A percentile compares a stretch with the other conserved stretches of the same genome.
Evolutionary conservation across 2,113 vertebrate species (phyloP).

Genomic region (Excalfactoria chinensis): DNA sequence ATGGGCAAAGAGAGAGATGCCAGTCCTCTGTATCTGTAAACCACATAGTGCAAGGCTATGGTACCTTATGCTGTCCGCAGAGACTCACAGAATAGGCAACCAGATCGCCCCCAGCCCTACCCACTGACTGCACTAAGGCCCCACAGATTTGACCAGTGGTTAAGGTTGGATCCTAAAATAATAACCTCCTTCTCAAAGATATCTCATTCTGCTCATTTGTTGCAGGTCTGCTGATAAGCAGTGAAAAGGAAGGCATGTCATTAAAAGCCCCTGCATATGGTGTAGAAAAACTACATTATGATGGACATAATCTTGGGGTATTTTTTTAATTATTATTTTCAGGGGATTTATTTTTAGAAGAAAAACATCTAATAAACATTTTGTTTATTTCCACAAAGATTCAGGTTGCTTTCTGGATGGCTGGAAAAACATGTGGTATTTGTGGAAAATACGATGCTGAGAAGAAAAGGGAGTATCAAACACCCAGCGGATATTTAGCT

Average conservation of each 20-base stretch:
- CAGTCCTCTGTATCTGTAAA: background rate
- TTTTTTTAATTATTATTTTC: background rate
- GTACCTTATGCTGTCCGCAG: background rate
- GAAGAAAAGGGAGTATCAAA: constrained; percentile 77
- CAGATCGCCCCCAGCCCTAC: background rate
- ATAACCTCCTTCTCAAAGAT: background rate
- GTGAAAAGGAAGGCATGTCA: constrained; percentile 45
- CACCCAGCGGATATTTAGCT: constrained; percentile 71
- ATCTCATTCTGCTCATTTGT: background rate
- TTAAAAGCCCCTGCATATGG: constrained; percentile 49
- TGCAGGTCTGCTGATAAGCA: constrained; percentile 39
- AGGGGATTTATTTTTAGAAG: background rate
- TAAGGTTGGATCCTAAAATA: background rate
- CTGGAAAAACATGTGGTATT: constrained; percentile 82
- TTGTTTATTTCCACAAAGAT: constrained; percentile 71
- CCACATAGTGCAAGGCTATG: background rate
- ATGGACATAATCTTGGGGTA: constrained; percentile 57
- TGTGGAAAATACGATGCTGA: constrained; percentile 85
- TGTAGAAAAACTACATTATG: constrained; percentile 58
- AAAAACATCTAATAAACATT: background rate
- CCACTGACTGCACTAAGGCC: background rate
- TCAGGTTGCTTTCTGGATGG: constrained; percentile 83
- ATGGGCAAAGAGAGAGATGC: background rate
- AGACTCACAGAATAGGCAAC: background rate
- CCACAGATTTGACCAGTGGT: background rate